phyloP scores from a whole-genome alignment of 1,140 invertebrate species.

The Saccostrea echinata region DNA sequence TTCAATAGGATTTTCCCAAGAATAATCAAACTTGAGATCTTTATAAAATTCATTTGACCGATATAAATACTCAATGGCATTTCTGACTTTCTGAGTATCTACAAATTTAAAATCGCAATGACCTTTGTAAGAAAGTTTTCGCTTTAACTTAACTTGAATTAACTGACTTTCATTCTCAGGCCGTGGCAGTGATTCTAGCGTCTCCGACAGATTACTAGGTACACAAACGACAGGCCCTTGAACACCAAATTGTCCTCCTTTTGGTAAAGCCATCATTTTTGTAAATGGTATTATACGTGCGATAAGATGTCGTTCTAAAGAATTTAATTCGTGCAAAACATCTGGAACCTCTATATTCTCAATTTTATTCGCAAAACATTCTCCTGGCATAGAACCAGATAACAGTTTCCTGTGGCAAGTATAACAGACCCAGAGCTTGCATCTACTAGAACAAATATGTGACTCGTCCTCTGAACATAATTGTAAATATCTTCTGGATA shows the following conservation, averaged over 20 bases:
- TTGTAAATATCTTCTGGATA: not conserved
- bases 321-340: conserved; percentile 31
- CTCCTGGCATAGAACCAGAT: conserved; percentile 39
- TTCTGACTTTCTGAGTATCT: not conserved
- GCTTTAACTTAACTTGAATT: conserved; percentile 41
- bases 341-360: not conserved
- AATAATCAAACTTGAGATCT: conserved; percentile 17
- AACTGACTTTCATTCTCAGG: conserved; percentile 24
- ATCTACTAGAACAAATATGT: conserved; percentile 15
- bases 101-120: conserved; percentile 45
- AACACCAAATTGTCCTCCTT: conserved; percentile 50
- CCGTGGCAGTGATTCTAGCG: not conserved
- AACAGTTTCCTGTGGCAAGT: conserved; percentile 48
- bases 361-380: conserved; percentile 42
- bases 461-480: not conserved
- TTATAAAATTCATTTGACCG: conserved; percentile 23
- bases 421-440: conserved; percentile 47
- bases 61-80: conserved; percentile 25
- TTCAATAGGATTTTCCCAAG: not conserved
- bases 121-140: conserved; percentile 46
- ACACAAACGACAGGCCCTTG: conserved; percentile 39
- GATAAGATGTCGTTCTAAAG: conserved; percentile 33
- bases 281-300: conserved; percentile 32
- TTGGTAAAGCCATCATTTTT: conserved; percentile 50
- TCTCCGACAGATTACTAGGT: not conserved